Conservation (phyloP, 2,888 invertebrate genomes). For the Leucophenga maculata region DNA sequence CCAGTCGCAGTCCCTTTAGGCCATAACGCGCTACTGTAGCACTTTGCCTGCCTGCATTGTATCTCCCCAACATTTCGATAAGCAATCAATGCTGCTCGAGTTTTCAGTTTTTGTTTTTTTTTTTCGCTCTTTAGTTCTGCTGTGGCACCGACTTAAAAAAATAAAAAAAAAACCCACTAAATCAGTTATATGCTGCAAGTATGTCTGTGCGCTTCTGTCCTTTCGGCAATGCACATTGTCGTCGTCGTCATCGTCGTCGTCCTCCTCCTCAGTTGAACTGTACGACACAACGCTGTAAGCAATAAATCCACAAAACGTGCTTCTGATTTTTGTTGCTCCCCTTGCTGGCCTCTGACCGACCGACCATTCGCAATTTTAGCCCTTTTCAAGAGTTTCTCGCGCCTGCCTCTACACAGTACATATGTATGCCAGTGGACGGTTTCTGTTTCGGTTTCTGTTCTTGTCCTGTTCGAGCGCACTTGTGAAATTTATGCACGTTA, state of each 20-base stretch:
- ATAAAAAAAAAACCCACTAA: constrained; percentile 16
- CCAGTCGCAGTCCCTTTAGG: constrained; percentile 4
- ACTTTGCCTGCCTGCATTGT: background rate
- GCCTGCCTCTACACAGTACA: background rate
- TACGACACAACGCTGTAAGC: constrained; percentile 40
- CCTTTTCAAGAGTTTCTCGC: constrained; percentile 1
- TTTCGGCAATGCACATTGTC: constrained; percentile 18
- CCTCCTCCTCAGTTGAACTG: constrained; percentile 9
- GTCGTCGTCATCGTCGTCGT: constrained; percentile 22
- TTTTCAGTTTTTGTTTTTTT: background rate
- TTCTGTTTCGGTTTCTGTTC: constrained; percentile 3
- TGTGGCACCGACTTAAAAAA: background rate
- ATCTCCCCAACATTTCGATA: constrained; percentile 37
- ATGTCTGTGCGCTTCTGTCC: constrained; percentile 10
- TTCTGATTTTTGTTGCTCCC: constrained; percentile 12
- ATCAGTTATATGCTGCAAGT: constrained; percentile 5
- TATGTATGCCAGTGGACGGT: too few species aligned
- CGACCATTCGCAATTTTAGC: background rate
- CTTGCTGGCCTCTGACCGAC: background rate
- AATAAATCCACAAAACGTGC: constrained; percentile 43
- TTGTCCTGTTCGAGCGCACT: constrained; percentile 12
- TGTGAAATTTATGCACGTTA: constrained; percentile 24
- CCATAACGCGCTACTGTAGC: constrained; percentile 16
- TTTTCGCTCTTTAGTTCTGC: constrained; percentile 19
- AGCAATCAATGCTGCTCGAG: constrained; percentile 42